phyloP scores from a whole-genome alignment of 2,113 vertebrate genomes.

The Podiceps cristatus region DNA sequence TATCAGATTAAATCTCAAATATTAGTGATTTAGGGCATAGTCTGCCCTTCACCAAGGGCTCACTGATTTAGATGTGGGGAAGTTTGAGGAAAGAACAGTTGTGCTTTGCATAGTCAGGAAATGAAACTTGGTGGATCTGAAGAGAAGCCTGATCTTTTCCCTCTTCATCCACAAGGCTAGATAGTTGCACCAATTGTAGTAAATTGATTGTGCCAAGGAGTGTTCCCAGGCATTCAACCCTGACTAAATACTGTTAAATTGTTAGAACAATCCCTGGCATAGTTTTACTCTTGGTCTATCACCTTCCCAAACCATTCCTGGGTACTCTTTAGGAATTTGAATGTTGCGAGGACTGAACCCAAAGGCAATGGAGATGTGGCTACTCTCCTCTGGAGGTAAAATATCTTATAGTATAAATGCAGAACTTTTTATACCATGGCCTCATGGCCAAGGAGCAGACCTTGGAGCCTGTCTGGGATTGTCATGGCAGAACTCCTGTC shows the following conservation, averaged over 20 bases:
- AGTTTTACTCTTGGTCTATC: neutral
- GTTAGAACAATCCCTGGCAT: neutral
- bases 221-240: neutral
- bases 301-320: neutral
- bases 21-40: rapidly evolving
- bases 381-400: neutral
- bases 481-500: neutral
- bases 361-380: neutral
- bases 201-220: neutral
- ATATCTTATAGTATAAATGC: neutral
- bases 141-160: neutral
- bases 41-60: neutral
- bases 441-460: neutral
- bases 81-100: neutral
- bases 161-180: neutral
- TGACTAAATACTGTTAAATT: neutral
- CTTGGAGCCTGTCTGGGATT: neutral
- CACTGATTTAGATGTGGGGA: neutral
- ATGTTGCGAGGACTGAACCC: neutral
- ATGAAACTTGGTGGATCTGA: neutral
- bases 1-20: neutral
- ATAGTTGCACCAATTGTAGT: neutral
- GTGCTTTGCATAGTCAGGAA: neutral
- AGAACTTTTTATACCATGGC: neutral
- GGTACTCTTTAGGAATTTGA: neutral